These are phyloP conservation scores for Phycodurus eques DNA, from an alignment of 2,113 vertebrate species.

Conservation along the genomic window DNA sequence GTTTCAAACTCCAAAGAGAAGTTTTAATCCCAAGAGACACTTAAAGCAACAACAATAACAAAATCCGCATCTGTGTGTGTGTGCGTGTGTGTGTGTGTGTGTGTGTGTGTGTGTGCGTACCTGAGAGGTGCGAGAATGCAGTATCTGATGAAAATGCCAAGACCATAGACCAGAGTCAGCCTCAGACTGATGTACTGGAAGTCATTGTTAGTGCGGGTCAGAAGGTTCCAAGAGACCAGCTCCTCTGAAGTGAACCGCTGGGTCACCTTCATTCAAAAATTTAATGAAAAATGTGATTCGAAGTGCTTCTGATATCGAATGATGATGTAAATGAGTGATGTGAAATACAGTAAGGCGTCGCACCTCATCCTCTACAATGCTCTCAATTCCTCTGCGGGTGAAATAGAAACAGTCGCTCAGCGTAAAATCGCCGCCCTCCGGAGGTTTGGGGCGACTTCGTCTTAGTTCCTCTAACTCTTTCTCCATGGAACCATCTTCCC, in stretches of 20 bases:
- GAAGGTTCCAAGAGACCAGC: conserved; percentile 93
- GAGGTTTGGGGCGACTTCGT: conserved; percentile 66
- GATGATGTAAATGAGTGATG: neutral
- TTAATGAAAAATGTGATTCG: neutral
- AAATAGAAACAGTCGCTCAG: conserved; percentile 94
- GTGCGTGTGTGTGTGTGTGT: conserved; percentile 2
- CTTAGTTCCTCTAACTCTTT: conserved; percentile 83
- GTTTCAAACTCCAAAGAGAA: too few species aligned
- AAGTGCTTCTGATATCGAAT: too few species aligned
- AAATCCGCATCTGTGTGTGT: neutral
- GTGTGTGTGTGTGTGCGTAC: conserved; percentile 66
- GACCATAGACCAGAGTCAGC: conserved; percentile 84
- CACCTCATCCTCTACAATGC: conserved; percentile 91
- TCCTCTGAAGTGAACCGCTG: conserved; percentile 94
- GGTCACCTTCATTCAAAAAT: conserved; percentile 73
- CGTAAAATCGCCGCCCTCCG: conserved; percentile 79
- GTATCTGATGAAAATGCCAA: conserved; percentile 88
- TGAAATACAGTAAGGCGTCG: neutral
- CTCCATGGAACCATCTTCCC: conserved; percentile 86
- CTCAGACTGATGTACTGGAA: conserved; percentile 89
- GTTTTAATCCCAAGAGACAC: too few species aligned
- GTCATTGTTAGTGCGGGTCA: conserved; percentile 90
- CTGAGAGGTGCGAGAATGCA: conserved; percentile 90
- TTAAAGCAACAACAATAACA: too few species aligned
- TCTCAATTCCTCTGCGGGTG: conserved; percentile 87